Percentiles rank a stretch among this genome's conserved stretches.
phyloP scores from a whole-genome alignment of 2,113 vertebrate genomes.

The Brachirus orientalis region DNA sequence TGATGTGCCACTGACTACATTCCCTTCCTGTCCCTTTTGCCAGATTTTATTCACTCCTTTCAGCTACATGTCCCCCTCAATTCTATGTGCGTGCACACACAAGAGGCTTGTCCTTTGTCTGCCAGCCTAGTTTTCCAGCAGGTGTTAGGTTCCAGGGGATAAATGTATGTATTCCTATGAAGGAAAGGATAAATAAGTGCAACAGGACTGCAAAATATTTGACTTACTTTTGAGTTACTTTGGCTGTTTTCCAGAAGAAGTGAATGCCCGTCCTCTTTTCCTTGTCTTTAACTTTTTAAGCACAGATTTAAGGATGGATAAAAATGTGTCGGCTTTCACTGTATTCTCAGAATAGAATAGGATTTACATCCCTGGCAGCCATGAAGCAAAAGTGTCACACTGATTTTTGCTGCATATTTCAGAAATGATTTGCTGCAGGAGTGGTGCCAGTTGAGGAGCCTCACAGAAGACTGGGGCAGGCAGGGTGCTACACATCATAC shows the following conservation, averaged over 20 bases:
- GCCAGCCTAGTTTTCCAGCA: slow-evolving; percentile 66
- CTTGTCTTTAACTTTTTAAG: not conserved
- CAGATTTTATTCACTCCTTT: slow-evolving; percentile 75
- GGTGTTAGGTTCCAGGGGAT: slow-evolving; percentile 68
- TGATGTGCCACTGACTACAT: slow-evolving; percentile 52
- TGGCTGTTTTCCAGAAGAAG: no score
- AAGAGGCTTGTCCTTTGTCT: slow-evolving; percentile 71
- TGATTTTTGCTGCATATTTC: slow-evolving; percentile 54
- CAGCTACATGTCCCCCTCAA: slow-evolving; percentile 62
- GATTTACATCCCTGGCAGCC: slow-evolving; percentile 26
- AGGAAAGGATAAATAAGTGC: slow-evolving; percentile 52
- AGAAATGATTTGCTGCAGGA: slow-evolving; percentile 66
- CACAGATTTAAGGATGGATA: not conserved
- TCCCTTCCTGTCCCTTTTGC: slow-evolving; percentile 68
- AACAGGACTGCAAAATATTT: no score
- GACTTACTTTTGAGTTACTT: no score
- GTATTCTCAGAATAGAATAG: slow-evolving; percentile 6
- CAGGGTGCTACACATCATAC: slow-evolving; percentile 29
- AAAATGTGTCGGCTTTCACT: no score
- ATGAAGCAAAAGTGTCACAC: slow-evolving; percentile 39
- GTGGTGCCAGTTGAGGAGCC: slow-evolving; percentile 19
- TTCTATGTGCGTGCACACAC: slow-evolving; percentile 26
- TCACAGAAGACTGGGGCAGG: slow-evolving; percentile 36
- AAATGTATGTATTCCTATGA: slow-evolving; percentile 65
- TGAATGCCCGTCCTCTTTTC: no score